phyloP scores from a whole-genome alignment of 2,113 vertebrate genomes.

The Tupaia tana region DNA sequence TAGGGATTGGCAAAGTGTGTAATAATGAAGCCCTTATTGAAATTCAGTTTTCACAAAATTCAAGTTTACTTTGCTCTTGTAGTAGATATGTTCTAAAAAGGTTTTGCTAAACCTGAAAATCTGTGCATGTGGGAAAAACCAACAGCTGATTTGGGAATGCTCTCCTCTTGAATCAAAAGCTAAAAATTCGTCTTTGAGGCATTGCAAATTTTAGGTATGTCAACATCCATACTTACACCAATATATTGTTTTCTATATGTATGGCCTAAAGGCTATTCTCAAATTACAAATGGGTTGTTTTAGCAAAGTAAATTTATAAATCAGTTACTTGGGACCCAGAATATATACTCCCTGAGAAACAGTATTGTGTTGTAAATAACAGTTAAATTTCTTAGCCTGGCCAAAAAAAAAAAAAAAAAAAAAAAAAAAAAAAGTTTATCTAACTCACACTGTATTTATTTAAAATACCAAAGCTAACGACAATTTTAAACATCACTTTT shows the following conservation, averaged over 20 bases:
- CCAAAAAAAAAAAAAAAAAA: background rate
- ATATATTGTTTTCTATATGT: background rate
- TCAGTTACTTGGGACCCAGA: background rate
- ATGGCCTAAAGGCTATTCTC: background rate
- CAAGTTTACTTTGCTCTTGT: slow-evolving; percentile 18
- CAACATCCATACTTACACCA: background rate
- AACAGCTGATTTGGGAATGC: background rate
- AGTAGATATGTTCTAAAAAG: slow-evolving; percentile 21
- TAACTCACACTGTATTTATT: background rate
- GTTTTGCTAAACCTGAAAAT: slow-evolving; percentile 45
- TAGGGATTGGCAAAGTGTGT: slow-evolving; percentile 18
- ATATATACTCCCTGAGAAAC: slow-evolving; percentile 17
- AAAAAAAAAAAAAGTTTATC: background rate
- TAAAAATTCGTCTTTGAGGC: background rate
- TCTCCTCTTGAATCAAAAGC: background rate
- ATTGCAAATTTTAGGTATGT: background rate
- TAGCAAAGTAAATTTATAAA: background rate
- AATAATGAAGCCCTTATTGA: slow-evolving; percentile 65
- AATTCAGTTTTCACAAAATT: slow-evolving; percentile 58
- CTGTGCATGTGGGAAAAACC: background rate
- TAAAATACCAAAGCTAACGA: background rate
- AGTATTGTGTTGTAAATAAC: slow-evolving; percentile 10
- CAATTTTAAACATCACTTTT: background rate
- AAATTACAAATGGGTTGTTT: background rate
- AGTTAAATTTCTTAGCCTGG: background rate